phyloP scores from a whole-genome alignment of 2,888 invertebrate genomes.

The Drosophila hamatofila region DNA sequence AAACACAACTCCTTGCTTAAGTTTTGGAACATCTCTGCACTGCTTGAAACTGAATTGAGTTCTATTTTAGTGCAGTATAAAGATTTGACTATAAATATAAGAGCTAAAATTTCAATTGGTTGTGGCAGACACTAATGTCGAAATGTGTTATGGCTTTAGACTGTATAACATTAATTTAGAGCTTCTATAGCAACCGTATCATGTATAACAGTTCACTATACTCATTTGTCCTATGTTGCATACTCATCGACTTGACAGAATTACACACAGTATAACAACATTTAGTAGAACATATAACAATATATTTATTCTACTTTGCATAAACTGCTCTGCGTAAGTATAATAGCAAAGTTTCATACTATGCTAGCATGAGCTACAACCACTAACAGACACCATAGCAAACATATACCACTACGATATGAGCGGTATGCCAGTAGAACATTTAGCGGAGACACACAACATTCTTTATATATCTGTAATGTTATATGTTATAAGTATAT shows the following conservation, averaged over 20 bases:
- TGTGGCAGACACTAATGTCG: background rate
- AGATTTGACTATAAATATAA: background rate
- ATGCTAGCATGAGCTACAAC: background rate
- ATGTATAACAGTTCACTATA: background rate
- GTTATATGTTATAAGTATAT: background rate
- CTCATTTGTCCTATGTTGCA: background rate
- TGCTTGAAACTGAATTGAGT: background rate
- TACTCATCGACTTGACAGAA: background rate
- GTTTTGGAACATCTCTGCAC: background rate
- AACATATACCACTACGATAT: background rate
- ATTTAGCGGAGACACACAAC: background rate
- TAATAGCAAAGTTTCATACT: background rate
- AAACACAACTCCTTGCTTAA: background rate
- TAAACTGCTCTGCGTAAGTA: background rate
- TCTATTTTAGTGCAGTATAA: no score
- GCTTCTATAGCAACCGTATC: background rate
- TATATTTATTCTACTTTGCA: no score
- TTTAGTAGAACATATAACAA: background rate
- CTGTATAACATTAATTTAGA: background rate
- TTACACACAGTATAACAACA: background rate
- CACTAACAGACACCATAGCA: no score
- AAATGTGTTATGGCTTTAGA: background rate
- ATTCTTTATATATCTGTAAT: background rate
- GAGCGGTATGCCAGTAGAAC: background rate
- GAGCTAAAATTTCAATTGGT: background rate